Conservation (phyloP, 2,113 vertebrate species). For the Sander vitreus region DNA sequence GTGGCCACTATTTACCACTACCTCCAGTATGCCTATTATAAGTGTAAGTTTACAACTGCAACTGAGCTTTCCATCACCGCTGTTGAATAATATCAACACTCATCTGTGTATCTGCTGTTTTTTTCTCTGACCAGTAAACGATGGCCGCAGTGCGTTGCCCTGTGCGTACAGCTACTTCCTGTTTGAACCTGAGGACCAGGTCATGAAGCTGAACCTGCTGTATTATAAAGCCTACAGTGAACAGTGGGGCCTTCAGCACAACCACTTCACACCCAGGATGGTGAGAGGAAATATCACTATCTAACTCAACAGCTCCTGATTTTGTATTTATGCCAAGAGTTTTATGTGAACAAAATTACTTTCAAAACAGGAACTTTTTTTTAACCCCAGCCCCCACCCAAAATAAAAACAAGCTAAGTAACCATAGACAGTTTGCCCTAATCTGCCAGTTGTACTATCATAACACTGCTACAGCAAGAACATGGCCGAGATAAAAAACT, state of each 20-base stretch:
- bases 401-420: neutral
- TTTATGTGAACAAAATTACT: neutral
- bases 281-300: slow-evolving; percentile 67
- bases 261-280: slow-evolving; percentile 86
- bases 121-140: slow-evolving; percentile 83
- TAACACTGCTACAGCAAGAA: neutral
- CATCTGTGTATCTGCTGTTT: neutral
- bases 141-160: slow-evolving; percentile 85
- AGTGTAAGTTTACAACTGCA: slow-evolving; percentile 81
- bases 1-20: slow-evolving; percentile 93
- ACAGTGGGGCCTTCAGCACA: slow-evolving; percentile 86
- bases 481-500: neutral
- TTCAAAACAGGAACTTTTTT: neutral
- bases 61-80: neutral
- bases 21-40: slow-evolving; percentile 93
- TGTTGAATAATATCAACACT: neutral
- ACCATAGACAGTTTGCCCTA: neutral
- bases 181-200: slow-evolving; percentile 86
- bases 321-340: neutral
- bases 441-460: neutral
- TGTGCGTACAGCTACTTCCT: slow-evolving; percentile 91
- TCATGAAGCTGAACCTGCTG: slow-evolving; percentile 92
- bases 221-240: slow-evolving; percentile 91
- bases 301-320: neutral
- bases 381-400: too few relatives aligned